Conservation (phyloP, 2,888 invertebrate species). For the Xylota sylvarum region DNA sequence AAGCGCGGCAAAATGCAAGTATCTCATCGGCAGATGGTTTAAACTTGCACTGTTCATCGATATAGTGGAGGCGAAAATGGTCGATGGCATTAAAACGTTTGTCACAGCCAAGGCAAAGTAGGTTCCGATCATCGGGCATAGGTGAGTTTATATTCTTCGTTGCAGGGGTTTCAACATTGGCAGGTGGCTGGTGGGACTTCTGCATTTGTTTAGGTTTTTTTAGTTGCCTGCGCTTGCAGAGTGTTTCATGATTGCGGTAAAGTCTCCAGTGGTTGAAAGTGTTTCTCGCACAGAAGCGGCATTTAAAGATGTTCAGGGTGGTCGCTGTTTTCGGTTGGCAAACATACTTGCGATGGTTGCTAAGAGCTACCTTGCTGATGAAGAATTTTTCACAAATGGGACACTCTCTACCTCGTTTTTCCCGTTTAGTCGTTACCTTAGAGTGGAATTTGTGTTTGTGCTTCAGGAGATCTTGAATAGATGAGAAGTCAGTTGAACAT, state of each 20-base stretch:
- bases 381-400: conserved; percentile 81
- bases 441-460: conserved; percentile 79
- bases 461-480: conserved; percentile 77
- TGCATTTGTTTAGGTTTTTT: conserved; percentile 23
- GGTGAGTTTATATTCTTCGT: not conserved
- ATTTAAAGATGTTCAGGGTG: conserved; percentile 79
- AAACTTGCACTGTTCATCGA: conserved; percentile 61
- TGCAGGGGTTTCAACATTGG: not conserved
- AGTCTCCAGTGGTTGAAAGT: conserved; percentile 82
- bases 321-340: conserved; percentile 79
- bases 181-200: conserved; percentile 3
- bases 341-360: conserved; percentile 83
- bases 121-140: conserved; percentile 61
- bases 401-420: conserved; percentile 78
- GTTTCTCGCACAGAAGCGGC: conserved; percentile 80
- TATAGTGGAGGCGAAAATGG: conserved; percentile 71
- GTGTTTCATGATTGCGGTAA: conserved; percentile 81
- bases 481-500: conserved; percentile 54
- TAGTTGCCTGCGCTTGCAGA: conserved; percentile 75
- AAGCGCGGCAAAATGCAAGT: conserved; percentile 59
- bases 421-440: conserved; percentile 39
- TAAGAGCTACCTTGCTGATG: conserved; percentile 81
- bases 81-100: conserved; percentile 72
- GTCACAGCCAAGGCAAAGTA: conserved; percentile 78
- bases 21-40: conserved; percentile 58